Conservation (phyloP, 2,797 vertebrate genomes). For the Enoplosus armatus region DNA sequence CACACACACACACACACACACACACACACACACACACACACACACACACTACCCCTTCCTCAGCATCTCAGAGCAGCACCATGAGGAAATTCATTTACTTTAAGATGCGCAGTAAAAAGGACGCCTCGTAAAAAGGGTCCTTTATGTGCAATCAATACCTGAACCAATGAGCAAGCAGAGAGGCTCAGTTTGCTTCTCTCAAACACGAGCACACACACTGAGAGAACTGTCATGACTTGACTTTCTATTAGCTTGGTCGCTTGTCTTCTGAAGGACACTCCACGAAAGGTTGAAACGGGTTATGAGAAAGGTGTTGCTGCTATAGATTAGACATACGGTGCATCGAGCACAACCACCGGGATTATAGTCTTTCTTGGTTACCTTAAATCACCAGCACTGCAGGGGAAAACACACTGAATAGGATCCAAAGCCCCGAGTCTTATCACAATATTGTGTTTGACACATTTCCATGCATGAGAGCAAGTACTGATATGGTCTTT, state of each 20-base stretch:
- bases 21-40: slow-evolving; percentile 22
- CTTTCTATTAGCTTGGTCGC: slow-evolving; percentile 67
- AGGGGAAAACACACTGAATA: slow-evolving; percentile 22
- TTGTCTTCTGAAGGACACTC: slow-evolving; percentile 65
- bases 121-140: slow-evolving; percentile 72
- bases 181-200: slow-evolving; percentile 56
- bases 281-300: slow-evolving; percentile 40
- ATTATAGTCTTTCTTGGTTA: slow-evolving; percentile 39
- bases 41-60: slow-evolving; percentile 41
- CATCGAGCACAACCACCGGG: slow-evolving; percentile 3
- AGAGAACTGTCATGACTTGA: slow-evolving; percentile 50
- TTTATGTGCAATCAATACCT: slow-evolving; percentile 84
- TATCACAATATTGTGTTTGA: slow-evolving; percentile 48
- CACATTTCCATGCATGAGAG: slow-evolving; percentile 38
- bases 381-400: slow-evolving; percentile 27
- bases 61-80: slow-evolving; percentile 58
- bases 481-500: slow-evolving; percentile 15
- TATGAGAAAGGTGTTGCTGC: slow-evolving; percentile 53
- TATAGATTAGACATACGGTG: slow-evolving; percentile 34
- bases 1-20: slow-evolving; percentile 27
- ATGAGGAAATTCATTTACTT: slow-evolving; percentile 82
- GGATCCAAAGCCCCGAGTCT: slow-evolving; percentile 30
- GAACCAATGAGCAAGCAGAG: slow-evolving; percentile 67
- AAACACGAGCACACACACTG: slow-evolving; percentile 47
- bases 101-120: slow-evolving; percentile 79